Evolutionary conservation across 2,113 vertebrate species (phyloP), one percentile per base, ranked within the genome.

Genomic region (Riparia riparia): DNA sequence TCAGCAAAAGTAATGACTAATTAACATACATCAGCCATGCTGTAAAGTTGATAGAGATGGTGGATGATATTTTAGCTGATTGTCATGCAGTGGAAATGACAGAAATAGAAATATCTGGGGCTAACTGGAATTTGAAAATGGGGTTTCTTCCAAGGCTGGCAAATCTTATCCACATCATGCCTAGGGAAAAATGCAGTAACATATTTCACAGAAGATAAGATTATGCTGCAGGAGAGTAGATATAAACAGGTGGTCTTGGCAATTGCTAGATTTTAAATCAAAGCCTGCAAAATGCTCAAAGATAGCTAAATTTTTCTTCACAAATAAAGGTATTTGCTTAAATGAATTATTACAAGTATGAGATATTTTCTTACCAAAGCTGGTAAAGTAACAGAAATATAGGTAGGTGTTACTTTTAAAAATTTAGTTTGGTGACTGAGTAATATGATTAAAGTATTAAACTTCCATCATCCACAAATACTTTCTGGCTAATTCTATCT

Each of bases 41-140:
- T 69, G 32, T 71, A 94, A 96, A 93, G 41, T 83, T 96, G 90
- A 89, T 94, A 84, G 72, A 84, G 72, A 74, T 94, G n/a, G 82
- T 81, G n/a, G 72, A 71, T 94, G 68, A 83, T 96, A 93, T 96
- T 96, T 96, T 82, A 93, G 56, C 47, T 96, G 92, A 89, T 92
- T 81, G 44, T 83, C 79, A 95, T 70, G 65, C 76, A 86, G 76
- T 83, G 28, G 57, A 93, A 92, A 93, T 31, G 56, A 90, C 69
- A 95, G 69, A 88, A 95, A 96, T 92, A 95, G 60, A 18, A 89
- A 57, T 81, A 64, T 90, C 51, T 93, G 45, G 51, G 72, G 28
- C 49, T 83, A 89, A 86, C 79, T 49, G 56, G 69, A 96, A 95
- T 93, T 86, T 93, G 47, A 92, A 96, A 86, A 34, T 41, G 21